A percentile compares a stretch with the other conserved stretches of the same genome.
Evolutionary conservation across 2,888 invertebrate genomes (phyloP).

Genomic region (Osmoderma eremita): DNA sequence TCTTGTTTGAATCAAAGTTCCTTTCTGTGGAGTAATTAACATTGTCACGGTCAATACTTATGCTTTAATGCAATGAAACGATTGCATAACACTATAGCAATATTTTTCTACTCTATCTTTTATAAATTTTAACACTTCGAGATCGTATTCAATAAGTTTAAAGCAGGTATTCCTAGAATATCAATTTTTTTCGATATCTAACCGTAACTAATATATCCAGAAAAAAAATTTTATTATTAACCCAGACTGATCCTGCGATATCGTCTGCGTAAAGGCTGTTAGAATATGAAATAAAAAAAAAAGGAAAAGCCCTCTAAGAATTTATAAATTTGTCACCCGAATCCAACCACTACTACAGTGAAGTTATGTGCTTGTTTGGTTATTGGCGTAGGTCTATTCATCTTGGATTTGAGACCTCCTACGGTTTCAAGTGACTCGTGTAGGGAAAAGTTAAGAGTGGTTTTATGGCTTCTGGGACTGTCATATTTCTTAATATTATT

Average conservation of each 20-base stretch:
- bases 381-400: constrained; percentile 19
- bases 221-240: neutral
- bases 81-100: no score
- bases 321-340: constrained; percentile 15
- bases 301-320: neutral
- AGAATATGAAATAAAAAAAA: neutral
- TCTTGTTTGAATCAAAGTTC: no score
- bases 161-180: no score
- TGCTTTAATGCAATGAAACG: no score
- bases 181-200: no score
- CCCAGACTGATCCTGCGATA: neutral
- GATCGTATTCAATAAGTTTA: no score
- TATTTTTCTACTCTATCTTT: no score
- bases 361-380: constrained; percentile 24
- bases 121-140: no score
- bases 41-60: no score
- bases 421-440: constrained; percentile 1
- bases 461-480: no score
- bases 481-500: neutral
- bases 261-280: neutral
- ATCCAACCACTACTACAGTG: neutral
- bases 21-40: no score
- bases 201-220: no score
- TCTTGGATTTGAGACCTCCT: constrained; percentile 31
- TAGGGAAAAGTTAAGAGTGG: neutral